phyloP scores from a whole-genome alignment of 2,888 invertebrate genomes.

The Habroteleia sp. region DNA sequence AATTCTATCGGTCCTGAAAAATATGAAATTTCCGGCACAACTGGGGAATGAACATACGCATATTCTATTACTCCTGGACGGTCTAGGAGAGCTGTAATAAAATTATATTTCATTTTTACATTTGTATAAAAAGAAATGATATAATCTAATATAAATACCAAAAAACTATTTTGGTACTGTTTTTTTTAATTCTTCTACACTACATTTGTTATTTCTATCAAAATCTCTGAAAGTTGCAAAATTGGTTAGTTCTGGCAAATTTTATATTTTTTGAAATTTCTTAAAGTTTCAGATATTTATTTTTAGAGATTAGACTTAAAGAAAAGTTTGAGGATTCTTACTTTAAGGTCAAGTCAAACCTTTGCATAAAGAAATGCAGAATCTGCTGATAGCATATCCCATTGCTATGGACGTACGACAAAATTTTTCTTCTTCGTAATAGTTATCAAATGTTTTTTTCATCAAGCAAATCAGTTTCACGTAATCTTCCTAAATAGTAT shows the following conservation, averaged over 20 bases:
- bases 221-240: too few relatives aligned
- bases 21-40: conserved; percentile 73
- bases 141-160: too few relatives aligned
- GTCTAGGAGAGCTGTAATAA: conserved; percentile 66
- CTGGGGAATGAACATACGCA: conserved; percentile 73
- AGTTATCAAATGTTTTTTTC: conserved; percentile 82
- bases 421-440: not conserved
- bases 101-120: too few relatives aligned
- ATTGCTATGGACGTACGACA: conserved; percentile 80
- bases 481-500: conserved; percentile 82
- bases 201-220: too few relatives aligned
- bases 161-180: too few relatives aligned
- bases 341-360: conserved; percentile 78
- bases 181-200: too few relatives aligned
- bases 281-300: too few relatives aligned
- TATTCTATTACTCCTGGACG: conserved; percentile 70
- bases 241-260: too few relatives aligned
- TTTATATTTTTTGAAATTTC: too few relatives aligned
- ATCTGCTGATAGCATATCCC: conserved; percentile 85
- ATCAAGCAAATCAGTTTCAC: conserved; percentile 68
- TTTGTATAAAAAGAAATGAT: too few relatives aligned
- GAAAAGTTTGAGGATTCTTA: too few relatives aligned
- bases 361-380: conserved; percentile 83
- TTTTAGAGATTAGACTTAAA: too few relatives aligned
- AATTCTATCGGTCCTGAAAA: conserved; percentile 72